Conservation (phyloP, 2,113 vertebrate genomes). For the Loxodonta africana region DNA sequence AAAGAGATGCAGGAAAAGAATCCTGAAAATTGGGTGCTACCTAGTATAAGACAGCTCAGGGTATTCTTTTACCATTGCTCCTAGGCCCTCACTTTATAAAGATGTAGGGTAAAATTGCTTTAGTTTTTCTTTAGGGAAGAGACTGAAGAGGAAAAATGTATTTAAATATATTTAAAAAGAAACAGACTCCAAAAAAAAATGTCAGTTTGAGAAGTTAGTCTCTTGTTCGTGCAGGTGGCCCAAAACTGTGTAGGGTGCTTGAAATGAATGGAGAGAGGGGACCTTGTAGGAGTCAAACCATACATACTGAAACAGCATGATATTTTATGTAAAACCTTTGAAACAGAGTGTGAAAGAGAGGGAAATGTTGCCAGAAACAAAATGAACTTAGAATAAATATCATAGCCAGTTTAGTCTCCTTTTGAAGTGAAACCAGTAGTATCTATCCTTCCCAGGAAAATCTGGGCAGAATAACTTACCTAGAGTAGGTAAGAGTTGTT, state of each 20-base stretch:
- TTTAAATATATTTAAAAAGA: not conserved
- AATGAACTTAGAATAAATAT: constrained; percentile 18
- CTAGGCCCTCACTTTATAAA: not conserved
- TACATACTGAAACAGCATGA: not conserved
- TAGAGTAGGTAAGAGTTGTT: not conserved
- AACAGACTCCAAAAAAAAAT: not conserved
- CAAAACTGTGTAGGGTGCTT: not conserved
- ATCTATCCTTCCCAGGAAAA: not conserved
- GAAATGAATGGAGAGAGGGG: not conserved
- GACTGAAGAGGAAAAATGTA: constrained; percentile 8
- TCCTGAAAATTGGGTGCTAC: not conserved
- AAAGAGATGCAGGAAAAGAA: not conserved
- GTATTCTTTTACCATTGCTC: not conserved
- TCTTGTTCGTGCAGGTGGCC: constrained; percentile 30
- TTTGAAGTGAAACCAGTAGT: constrained; percentile 18
- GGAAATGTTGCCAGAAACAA: not conserved
- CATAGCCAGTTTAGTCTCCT: constrained; percentile 5
- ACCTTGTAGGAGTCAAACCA: not conserved
- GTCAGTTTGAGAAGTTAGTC: constrained; percentile 24
- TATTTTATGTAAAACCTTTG: not conserved
- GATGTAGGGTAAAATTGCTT: not conserved
- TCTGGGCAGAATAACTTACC: not conserved
- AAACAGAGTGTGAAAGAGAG: constrained; percentile 22
- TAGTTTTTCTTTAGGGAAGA: constrained; percentile 33
- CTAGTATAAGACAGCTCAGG: not conserved